phyloP scores from a whole-genome alignment of 2,113 vertebrate genomes.

The Tautogolabrus adspersus region DNA sequence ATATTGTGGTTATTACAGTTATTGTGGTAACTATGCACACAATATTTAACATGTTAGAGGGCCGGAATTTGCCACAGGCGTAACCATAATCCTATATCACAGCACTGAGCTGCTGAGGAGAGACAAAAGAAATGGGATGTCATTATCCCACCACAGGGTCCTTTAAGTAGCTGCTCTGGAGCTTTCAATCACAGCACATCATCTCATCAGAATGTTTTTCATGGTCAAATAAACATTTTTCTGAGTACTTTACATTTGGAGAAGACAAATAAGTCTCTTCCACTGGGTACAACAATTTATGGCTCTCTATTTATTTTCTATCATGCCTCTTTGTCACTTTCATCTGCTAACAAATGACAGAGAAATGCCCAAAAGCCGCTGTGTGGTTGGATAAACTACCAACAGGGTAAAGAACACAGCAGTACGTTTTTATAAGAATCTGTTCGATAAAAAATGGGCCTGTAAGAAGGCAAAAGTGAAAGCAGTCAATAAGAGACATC shows the following conservation, averaged over 20 bases:
- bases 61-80: constrained; percentile 17
- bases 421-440: too few relatives aligned
- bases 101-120: neutral
- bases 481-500: too few relatives aligned
- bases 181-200: constrained; percentile 5
- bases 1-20: constrained; percentile 37
- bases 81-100: constrained; percentile 16
- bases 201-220: neutral
- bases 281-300: neutral
- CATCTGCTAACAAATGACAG: neutral
- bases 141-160: constrained; percentile 2
- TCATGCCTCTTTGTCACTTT: neutral
- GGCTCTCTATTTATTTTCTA: neutral
- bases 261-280: neutral
- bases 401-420: too few relatives aligned
- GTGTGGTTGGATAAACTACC: neutral
- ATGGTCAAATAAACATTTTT: neutral
- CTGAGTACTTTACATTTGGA: neutral
- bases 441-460: too few relatives aligned
- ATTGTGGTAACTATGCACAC: constrained; percentile 9
- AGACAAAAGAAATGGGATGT: neutral
- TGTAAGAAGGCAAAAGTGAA: too few relatives aligned
- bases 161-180: neutral
- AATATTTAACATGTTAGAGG: constrained; percentile 13
- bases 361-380: neutral